A percentile compares a stretch with the other conserved stretches of the same genome.
Conservation (phyloP, 2,113 vertebrate genomes). For the Lethenteron camtschaticum region DNA sequence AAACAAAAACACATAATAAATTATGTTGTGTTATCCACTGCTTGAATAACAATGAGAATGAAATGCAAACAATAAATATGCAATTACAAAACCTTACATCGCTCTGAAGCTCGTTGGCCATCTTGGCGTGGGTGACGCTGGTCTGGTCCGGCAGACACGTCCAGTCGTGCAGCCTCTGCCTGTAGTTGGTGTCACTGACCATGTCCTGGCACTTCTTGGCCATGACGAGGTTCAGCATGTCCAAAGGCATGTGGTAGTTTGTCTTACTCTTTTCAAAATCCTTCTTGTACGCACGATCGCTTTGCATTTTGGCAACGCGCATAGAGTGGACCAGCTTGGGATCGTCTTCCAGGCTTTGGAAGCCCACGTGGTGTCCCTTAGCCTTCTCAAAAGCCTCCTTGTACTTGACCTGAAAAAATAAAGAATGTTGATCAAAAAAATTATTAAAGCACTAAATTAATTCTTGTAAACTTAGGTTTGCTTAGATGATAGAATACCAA, state of each 20-base stretch:
- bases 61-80: no score
- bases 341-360: slow-evolving; percentile 39
- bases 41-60: no score
- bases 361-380: slow-evolving; percentile 62
- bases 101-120: slow-evolving; percentile 66
- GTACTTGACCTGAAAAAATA: slow-evolving; percentile 50
- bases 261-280: slow-evolving; percentile 76
- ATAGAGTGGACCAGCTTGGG: slow-evolving; percentile 59
- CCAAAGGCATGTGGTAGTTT: slow-evolving; percentile 42
- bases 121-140: slow-evolving; percentile 56
- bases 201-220: slow-evolving; percentile 66
- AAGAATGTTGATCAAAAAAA: no score
- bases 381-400: slow-evolving; percentile 61
- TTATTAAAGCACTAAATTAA: no score
- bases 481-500: no score
- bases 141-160: slow-evolving; percentile 75
- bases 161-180: slow-evolving; percentile 55
- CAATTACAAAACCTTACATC: slow-evolving; percentile 34
- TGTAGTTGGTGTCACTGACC: slow-evolving; percentile 57
- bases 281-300: slow-evolving; percentile 70
- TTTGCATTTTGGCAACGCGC: slow-evolving; percentile 65
- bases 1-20: not conserved
- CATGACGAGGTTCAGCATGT: slow-evolving; percentile 53
- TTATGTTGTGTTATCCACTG: no score
- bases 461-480: no score